Conservation (phyloP, 1,140 invertebrate genomes). For the Eurosta solidaginis region DNA sequence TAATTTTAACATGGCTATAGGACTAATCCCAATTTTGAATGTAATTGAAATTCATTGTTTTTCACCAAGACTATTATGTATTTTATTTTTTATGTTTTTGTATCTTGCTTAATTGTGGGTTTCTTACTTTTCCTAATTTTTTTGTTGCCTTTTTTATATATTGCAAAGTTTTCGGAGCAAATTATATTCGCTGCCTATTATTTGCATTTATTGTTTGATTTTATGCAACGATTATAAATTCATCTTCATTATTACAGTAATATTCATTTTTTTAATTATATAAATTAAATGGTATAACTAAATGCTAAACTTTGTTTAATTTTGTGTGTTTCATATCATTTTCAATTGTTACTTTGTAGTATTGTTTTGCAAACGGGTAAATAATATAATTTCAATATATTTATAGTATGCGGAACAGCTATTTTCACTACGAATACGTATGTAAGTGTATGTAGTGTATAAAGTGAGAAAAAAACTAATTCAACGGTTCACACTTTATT, state of each 20-base stretch:
- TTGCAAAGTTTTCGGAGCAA: neutral
- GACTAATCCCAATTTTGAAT: conserved; percentile 57
- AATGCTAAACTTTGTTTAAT: conserved; percentile 17
- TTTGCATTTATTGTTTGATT: conserved; percentile 11
- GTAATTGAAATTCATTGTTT: conserved; percentile 25
- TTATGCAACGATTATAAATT: conserved; percentile 1
- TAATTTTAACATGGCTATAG: conserved; percentile 54
- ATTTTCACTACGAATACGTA: neutral
- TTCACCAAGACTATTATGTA: neutral
- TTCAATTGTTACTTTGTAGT: neutral
- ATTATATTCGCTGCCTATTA: neutral
- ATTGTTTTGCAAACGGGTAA: neutral
- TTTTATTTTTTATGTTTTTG: conserved; percentile 24
- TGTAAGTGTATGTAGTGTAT: too few species aligned
- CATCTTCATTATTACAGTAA: conserved; percentile 18
- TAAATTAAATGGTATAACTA: conserved; percentile 8
- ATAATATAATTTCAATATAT: conserved; percentile 1
- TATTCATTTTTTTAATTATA: conserved; percentile 4
- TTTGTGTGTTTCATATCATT: conserved; percentile 11
- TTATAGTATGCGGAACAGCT: neutral
- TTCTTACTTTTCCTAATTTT: conserved; percentile 7
- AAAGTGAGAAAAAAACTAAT: neutral
- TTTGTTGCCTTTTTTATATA: conserved; percentile 12
- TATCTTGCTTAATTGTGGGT: conserved; percentile 14
- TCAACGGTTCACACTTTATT: neutral